phyloP scores from a whole-genome alignment of 2,113 vertebrate genomes.

The Ceyx melanurus region DNA sequence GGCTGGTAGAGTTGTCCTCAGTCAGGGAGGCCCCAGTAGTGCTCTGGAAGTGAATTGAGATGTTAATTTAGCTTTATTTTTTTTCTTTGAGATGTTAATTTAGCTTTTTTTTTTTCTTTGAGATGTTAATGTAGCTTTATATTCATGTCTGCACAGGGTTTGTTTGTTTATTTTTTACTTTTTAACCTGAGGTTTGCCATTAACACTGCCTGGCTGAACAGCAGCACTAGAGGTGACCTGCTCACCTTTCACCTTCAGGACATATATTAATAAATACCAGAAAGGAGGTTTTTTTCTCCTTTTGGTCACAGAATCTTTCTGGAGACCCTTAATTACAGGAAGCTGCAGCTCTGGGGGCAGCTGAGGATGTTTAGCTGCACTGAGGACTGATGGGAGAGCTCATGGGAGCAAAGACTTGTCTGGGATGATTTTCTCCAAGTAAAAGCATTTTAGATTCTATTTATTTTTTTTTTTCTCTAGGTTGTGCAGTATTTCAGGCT shows the following conservation, averaged over 20 bases:
- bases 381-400: accelerated
- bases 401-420: background rate
- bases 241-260: background rate
- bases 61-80: background rate
- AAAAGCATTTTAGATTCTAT: background rate
- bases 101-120: too few species aligned
- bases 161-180: background rate
- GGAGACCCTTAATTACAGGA: background rate
- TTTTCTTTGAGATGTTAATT: too few species aligned
- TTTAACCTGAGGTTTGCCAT: background rate
- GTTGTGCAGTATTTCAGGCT: background rate
- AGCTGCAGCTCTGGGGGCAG: background rate
- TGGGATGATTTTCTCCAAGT: background rate
- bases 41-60: background rate
- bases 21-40: background rate
- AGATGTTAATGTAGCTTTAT: too few species aligned
- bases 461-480: background rate
- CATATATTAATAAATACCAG: background rate
- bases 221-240: background rate
- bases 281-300: background rate
- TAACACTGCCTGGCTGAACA: background rate
- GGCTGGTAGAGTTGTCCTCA: background rate
- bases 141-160: background rate
- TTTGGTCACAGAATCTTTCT: background rate
- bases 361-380: background rate